Conservation (phyloP, 2,797 vertebrate genomes). For the Anniella stebbinsi region DNA sequence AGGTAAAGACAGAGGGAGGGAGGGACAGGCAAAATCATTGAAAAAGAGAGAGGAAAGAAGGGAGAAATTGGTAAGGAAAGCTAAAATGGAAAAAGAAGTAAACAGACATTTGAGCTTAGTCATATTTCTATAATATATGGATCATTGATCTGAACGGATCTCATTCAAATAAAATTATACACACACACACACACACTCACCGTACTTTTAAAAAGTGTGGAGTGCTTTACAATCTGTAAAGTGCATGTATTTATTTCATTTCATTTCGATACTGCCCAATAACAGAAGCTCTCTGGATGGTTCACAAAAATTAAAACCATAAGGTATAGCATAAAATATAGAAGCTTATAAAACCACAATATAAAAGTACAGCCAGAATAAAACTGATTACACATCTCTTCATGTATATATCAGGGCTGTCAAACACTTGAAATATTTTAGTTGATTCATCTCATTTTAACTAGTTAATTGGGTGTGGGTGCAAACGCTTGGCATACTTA, state of each 20-base stretch:
- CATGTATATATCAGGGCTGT: background rate
- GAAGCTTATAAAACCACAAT: no score
- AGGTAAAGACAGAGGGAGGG: background rate
- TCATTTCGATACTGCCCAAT: no score
- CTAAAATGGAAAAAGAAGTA: slow-evolving; percentile 18
- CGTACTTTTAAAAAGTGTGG: background rate
- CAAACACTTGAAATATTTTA: background rate
- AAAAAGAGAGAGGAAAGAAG: slow-evolving; percentile 1
- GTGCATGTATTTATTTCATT: background rate
- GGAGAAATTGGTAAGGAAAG: background rate
- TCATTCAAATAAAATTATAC: background rate
- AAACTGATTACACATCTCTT: no score
- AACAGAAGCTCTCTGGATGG: no score
- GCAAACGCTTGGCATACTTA: background rate
- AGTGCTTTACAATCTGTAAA: background rate
- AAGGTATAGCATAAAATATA: no score
- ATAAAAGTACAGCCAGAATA: no score
- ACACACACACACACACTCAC: background rate
- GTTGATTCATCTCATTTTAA: background rate
- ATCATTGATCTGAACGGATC: background rate
- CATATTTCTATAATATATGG: background rate
- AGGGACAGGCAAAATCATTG: background rate
- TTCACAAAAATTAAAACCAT: no score
- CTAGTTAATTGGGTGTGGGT: background rate
- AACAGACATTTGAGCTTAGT: background rate